Conservation (phyloP, 2,113 vertebrate species). For the Nansenia antarctica region DNA sequence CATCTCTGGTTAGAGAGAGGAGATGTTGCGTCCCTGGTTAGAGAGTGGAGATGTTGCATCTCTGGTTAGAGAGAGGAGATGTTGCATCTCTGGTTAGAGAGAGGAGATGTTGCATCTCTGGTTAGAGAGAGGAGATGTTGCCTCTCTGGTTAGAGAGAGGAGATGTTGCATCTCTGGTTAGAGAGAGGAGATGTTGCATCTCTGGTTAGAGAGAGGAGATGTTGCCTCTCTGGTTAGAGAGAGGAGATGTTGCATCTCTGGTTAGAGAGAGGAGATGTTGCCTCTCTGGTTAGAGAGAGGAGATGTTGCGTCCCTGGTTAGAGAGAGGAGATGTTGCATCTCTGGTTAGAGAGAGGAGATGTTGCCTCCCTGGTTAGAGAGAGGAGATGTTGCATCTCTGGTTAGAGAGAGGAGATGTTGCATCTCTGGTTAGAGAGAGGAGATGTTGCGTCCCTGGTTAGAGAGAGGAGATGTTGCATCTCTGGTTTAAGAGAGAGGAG, state of each 20-base stretch:
- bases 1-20: not conserved
- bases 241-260: not conserved
- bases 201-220: not conserved
- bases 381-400: not conserved
- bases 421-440: not conserved
- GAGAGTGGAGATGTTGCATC: not conserved
- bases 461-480: not conserved
- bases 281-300: not conserved
- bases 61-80: not conserved
- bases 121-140: not conserved
- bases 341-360: not conserved
- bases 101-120: not conserved
- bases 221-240: not conserved
- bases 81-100: not conserved
- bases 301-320: not conserved
- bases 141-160: not conserved
- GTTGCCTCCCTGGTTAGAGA: not conserved
- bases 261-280: not conserved
- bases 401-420: not conserved
- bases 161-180: not conserved
- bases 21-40: not conserved
- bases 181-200: not conserved
- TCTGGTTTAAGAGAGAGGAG: not conserved
- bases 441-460: not conserved
- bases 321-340: not conserved